Base-by-base conservation (phyloP, 1,140 invertebrate species). In the Lucilia sericata region DNA sequence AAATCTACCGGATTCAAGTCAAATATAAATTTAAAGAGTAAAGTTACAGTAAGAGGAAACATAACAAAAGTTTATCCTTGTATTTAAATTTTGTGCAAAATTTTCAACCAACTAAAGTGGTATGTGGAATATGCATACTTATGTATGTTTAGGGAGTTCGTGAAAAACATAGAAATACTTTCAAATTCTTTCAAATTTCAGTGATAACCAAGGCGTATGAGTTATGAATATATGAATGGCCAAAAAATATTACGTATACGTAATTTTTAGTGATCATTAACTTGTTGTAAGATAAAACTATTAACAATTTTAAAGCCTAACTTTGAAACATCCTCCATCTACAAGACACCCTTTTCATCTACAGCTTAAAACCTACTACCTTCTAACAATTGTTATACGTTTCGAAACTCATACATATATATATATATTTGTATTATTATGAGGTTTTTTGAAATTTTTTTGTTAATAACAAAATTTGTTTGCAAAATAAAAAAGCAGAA, bases 1-100 rank as follows among this genome's bases (percentile, higher is more conserved):
- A 42, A 7, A 42, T 60, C 5, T n/a, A 17, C 55, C 55, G 55
- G 55, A 60, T n/a, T 60, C 14, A 60, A 60, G 55, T 60, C 55
- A 60, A 60, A 60, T 17, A 60, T 60, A 60, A 60, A 60, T 60
- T 60, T 60, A 60, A 60, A 60, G 55, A 60, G 55, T 60, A 60
- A 60, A 60, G 55, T 60, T 60, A n/a, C 55, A n/a, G 14, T 60
- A 60, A 60, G 55, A 60, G 55, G 55, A 60, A 60, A 60, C 55
- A 60, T 60, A n/a, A 60, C 55, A 60, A 60, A 60, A 60, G 14
- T 60, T 60, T 60, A 60, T 60, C 55, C 14, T 60, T 60, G 17
- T 60, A 60, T 60, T 60, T 60, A 60, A 60, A 60, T 60, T 60
- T 60, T 7, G 5, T 17, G n/a, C 12, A n/a, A 60, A 17, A 14